Evolutionary conservation across 2,113 vertebrate species (phyloP).

Genomic region (Oncorhynchus masou): DNA sequence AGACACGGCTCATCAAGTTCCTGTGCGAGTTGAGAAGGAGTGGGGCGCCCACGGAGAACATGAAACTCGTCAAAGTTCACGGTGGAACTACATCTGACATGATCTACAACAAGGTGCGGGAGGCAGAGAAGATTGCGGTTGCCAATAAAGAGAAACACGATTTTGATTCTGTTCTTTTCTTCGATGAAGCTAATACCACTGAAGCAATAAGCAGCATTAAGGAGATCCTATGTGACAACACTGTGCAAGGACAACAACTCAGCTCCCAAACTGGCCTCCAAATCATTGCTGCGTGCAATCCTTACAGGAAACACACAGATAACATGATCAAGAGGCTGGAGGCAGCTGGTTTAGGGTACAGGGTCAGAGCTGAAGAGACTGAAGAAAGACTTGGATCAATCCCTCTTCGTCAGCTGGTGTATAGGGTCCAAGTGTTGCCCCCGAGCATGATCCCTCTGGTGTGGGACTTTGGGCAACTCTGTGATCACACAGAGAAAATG

Average conservation of each 20-base stretch:
- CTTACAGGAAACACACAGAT: slow-evolving; percentile 88
- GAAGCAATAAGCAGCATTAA: slow-evolving; percentile 92
- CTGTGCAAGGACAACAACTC: slow-evolving; percentile 77
- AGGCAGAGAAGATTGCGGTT: slow-evolving; percentile 76
- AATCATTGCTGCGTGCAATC: slow-evolving; percentile 94
- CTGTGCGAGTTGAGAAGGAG: slow-evolving; percentile 81
- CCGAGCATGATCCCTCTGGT: slow-evolving; percentile 92
- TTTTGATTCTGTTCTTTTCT: slow-evolving; percentile 89
- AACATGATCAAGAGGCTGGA: slow-evolving; percentile 88
- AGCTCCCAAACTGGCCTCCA: slow-evolving; percentile 70
- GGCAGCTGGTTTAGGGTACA: slow-evolving; percentile 88
- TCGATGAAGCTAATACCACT: slow-evolving; percentile 95
- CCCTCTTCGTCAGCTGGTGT: slow-evolving; percentile 91
- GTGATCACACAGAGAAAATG: slow-evolving; percentile 76
- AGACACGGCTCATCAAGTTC: slow-evolving; percentile 90
- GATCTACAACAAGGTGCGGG: slow-evolving; percentile 80
- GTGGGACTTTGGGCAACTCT: slow-evolving; percentile 96
- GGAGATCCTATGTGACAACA: slow-evolving; percentile 89
- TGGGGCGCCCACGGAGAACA: slow-evolving; percentile 72
- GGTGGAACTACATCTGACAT: slow-evolving; percentile 86
- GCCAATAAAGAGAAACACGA: slow-evolving; percentile 71
- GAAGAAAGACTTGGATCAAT: slow-evolving; percentile 88
- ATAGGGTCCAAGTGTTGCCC: slow-evolving; percentile 90
- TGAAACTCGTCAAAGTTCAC: slow-evolving; percentile 92
- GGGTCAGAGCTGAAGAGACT: slow-evolving; percentile 83